Base-by-base conservation (phyloP, 92 coral and sea anemone genomes). In the Epizoanthus rinbou region DNA sequence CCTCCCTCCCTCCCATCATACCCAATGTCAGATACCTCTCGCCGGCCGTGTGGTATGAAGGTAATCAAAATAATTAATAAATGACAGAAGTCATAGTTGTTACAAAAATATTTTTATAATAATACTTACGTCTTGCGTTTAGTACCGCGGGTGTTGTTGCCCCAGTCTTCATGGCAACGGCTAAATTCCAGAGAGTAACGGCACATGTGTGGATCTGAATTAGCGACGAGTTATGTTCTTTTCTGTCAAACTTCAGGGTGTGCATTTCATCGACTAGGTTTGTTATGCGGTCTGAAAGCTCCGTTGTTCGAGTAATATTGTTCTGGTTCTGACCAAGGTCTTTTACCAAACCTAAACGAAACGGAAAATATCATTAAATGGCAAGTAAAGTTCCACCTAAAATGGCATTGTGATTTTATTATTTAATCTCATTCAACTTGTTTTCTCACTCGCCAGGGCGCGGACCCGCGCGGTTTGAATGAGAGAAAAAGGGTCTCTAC, bases 161-260 rank as follows among this genome's bases (percentile, higher is more conserved):
- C 14, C 95, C 98, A 53, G 93, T 89, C 68, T 94, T 97, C 98
- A 97, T 94, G 5, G 98, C 98, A 52, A 97, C 98, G 33, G 99
- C 92, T 57, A 94, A 87, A 75, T 97, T 97, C 99, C 99, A 97
- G 71, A 97, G 84, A 4, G 94, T 89, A 15, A 97, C 95, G 11
- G 99, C 97, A 86, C 93, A 85, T 35, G 97, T 88, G 18, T 97
- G 99, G 60, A 94, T 92, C 83, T 94, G 99, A 53, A 97, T 97
- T 14, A 97, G 79, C 33, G 88, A 86, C 23, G 97, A 86, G 69
- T 95, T 94, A 69, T 92, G 87, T 65, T 90, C 93, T 28, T 85
- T 81, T 84, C 98, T 92, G 25, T 94, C 94, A 83, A 90, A 97
- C 18, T 76, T 54, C 56, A 94, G 53, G 62, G 87, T 80, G 57